These are phyloP conservation scores for Labeo rohita DNA, from an alignment of 2,113 vertebrate species.

Conservation along the genomic window DNA sequence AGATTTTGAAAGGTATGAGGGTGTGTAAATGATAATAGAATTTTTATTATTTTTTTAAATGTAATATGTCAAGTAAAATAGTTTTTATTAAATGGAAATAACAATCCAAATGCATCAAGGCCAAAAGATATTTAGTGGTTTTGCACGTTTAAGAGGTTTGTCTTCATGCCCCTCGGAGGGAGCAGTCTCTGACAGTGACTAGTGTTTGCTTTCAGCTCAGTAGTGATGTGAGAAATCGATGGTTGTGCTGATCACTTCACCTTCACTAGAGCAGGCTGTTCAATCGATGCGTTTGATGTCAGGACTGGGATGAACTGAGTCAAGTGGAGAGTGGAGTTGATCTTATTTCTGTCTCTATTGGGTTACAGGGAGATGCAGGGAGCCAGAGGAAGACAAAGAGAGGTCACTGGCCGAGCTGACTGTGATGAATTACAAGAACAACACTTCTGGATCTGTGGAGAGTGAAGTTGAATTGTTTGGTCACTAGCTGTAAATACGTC, in stretches of 20 bases:
- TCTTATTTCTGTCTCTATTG: conserved; percentile 72
- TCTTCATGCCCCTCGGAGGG: conserved; percentile 7
- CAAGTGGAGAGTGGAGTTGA: conserved; percentile 70
- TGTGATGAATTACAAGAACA: conserved; percentile 37
- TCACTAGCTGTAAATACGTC: conserved; percentile 15
- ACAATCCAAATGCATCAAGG: neutral
- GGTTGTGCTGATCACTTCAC: conserved; percentile 75
- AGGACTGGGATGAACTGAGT: conserved; percentile 72
- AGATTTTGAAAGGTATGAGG: neutral
- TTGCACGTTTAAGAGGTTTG: neutral
- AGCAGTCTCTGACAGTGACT: conserved; percentile 47
- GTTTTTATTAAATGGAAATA: conserved; percentile 1
- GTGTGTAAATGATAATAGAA: neutral
- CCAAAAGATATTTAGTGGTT: neutral
- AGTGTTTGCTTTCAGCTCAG: conserved; percentile 67
- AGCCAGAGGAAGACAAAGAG: conserved; percentile 47
- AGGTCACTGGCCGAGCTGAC: conserved; percentile 25
- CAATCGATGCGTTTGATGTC: conserved; percentile 79
- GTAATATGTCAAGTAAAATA: neutral
- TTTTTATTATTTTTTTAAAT: neutral
- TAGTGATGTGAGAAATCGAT: conserved; percentile 72
- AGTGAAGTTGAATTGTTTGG: conserved; percentile 35
- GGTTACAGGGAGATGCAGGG: conserved; percentile 61
- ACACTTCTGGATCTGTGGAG: conserved; percentile 26
- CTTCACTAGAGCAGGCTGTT: conserved; percentile 67